Conservation (phyloP, 2,113 vertebrate species). For the Cardinalis cardinalis region DNA sequence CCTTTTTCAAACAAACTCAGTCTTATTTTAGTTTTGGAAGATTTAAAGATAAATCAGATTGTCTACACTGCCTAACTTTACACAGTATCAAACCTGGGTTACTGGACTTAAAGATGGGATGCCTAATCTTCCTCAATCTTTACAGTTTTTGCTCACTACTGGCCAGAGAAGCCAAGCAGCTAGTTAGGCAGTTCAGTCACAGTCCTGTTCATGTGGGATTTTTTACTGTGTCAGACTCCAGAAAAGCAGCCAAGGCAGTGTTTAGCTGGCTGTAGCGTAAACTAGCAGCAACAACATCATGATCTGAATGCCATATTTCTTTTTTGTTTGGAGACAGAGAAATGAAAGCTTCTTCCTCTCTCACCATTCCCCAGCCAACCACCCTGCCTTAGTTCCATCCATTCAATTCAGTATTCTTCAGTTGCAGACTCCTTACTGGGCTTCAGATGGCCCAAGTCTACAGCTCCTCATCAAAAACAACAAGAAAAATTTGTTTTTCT, state of each 20-base stretch:
- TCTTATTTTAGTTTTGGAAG: neutral
- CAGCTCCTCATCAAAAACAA: neutral
- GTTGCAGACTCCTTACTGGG: neutral
- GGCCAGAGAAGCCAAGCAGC: neutral
- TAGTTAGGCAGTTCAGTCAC: neutral
- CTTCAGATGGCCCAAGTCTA: neutral
- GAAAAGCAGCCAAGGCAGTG: neutral
- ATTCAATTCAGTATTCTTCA: neutral
- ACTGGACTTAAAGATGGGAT: neutral
- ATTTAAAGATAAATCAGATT: neutral
- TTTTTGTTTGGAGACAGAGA: neutral
- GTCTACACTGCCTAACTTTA: neutral
- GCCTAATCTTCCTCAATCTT: neutral
- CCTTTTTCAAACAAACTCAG: neutral
- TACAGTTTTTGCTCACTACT: neutral
- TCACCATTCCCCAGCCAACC: fast-evolving
- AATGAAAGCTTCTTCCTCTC: neutral
- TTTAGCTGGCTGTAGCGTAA: neutral
- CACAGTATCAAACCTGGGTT: neutral
- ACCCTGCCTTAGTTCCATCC: neutral
- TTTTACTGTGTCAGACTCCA: neutral
- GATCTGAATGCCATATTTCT: neutral
- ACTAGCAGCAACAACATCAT: neutral
- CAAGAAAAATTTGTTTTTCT: neutral
- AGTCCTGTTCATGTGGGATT: neutral